Base-by-base conservation (phyloP, 2,797 vertebrate genomes). In the Cheirogaleus major region DNA sequence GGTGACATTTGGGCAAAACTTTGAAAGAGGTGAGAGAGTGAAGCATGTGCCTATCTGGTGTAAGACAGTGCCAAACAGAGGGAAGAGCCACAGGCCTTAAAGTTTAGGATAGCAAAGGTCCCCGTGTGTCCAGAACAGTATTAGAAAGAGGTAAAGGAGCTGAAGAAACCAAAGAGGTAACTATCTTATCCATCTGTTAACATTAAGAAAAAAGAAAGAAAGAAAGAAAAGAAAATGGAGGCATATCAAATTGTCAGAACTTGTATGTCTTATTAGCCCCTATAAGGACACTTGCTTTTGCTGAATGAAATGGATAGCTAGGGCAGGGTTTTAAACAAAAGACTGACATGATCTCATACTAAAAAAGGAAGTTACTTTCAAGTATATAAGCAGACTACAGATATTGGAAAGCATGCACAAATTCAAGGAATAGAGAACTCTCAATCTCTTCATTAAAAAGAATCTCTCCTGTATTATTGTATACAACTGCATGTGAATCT, bases 261-360 rank as follows among this genome's bases (percentile, higher is more conserved):
- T 30, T 55, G 4, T 2, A 10, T 23, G 13, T 0, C 8, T 79
- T 59, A 27, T 4, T 27, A 55, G 22, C 35, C 6, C 7, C 18
- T 43, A 2, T 9, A 59, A 59, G 9, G 1, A 57, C 2, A 18
- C 0, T 5, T 35, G 4, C 1, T 63, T 84, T 48, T 55, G 8
- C 13, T 52, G 30, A 83, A 23, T 59, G 32, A 87, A 63, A 35
- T 9, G 32, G 15, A 6, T 3, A 79, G 1, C 7, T 52, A 4
- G 23, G 30, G 15, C 23, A 75, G 38, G 1, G 2, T 41, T 85
- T 75, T 70, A 48, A 86, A 85, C 1, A 48, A 9, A 61, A 63
- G 8, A 41, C 23, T 8, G 15, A n/a, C 13, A 73, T 55, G 2
- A 30, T 23, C 2, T 55, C 32, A 30, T 9, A 4, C n/a, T 79